phyloP scores from a whole-genome alignment of 1,140 invertebrate species.

The Meteorus sp. region DNA sequence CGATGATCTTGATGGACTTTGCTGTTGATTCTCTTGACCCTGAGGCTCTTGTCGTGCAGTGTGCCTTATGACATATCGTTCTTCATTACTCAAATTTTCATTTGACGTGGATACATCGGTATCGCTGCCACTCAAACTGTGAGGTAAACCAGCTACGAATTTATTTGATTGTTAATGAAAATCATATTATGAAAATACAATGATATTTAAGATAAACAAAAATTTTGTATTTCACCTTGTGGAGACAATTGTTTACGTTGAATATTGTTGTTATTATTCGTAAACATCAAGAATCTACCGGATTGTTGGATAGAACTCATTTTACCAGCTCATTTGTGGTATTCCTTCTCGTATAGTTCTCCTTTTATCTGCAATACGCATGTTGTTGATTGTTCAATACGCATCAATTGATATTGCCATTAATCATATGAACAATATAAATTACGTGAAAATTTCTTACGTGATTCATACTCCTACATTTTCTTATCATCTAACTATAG shows the following conservation, averaged over 20 bases:
- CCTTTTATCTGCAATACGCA: too few relatives aligned
- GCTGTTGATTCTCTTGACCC: constrained; percentile 80
- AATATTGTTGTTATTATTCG: constrained; percentile 52
- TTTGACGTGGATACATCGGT: constrained; percentile 89
- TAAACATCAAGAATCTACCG: constrained; percentile 57
- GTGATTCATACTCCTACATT: too few relatives aligned
- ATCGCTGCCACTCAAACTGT: constrained; percentile 82
- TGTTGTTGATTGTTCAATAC: too few relatives aligned
- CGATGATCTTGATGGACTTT: constrained; percentile 57
- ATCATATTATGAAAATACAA: constrained; percentile 24
- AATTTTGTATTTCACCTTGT: constrained; percentile 47
- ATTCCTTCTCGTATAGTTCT: constrained; percentile 41
- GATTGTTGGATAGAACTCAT: constrained; percentile 61
- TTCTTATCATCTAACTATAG: too few relatives aligned
- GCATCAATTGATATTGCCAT: neutral
- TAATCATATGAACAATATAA: neutral
- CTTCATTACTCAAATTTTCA: constrained; percentile 85
- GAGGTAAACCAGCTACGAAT: constrained; percentile 63
- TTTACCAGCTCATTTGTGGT: constrained; percentile 49
- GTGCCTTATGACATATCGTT: constrained; percentile 79
- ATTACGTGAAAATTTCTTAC: too few relatives aligned
- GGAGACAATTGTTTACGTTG: constrained; percentile 56
- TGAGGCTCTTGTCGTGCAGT: constrained; percentile 88
- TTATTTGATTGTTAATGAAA: constrained; percentile 25
- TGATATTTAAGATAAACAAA: constrained; percentile 19